Evolutionary conservation across 1,140 invertebrate species (phyloP).

Genomic region (Adelges cooleyi): DNA sequence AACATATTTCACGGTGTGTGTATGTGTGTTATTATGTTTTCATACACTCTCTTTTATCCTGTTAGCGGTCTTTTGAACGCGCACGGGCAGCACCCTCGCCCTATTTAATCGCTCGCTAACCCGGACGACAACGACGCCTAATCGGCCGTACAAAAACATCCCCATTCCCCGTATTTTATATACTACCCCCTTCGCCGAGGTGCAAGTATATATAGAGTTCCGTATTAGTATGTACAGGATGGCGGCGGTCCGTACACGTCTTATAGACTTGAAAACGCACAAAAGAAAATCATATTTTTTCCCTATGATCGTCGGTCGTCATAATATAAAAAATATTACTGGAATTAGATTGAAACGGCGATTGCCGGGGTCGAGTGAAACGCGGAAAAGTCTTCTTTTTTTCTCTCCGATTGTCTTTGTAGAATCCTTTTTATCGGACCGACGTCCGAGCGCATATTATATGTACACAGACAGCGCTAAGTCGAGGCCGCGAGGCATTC

Average conservation of each 20-base stretch:
- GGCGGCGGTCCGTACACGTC: too few species aligned
- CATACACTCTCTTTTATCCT: slow-evolving; percentile 21
- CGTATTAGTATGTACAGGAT: too few species aligned
- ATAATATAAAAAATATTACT: too few species aligned
- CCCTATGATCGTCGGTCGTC: too few species aligned
- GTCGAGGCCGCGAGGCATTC: not conserved
- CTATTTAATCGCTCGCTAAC: not conserved
- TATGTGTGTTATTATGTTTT: slow-evolving; percentile 19
- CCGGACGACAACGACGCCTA: slow-evolving; percentile 1
- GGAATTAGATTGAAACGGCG: too few species aligned
- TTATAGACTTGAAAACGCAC: too few species aligned
- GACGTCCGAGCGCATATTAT: not conserved
- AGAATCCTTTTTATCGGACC: not conserved
- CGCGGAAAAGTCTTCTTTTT: too few species aligned
- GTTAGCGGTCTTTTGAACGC: slow-evolving; percentile 24
- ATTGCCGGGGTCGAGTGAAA: too few species aligned
- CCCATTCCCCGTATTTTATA: too few species aligned
- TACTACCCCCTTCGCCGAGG: not conserved
- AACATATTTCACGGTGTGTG: not conserved
- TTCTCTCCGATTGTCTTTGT: not conserved
- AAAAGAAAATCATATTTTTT: too few species aligned
- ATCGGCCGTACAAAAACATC: slow-evolving; percentile 25
- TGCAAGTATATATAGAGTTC: too few species aligned
- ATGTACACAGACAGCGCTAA: too few species aligned
- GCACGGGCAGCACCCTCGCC: slow-evolving; percentile 4